Base-by-base conservation (phyloP, 2,113 vertebrate genomes). In the Pygoscelis adeliae region DNA sequence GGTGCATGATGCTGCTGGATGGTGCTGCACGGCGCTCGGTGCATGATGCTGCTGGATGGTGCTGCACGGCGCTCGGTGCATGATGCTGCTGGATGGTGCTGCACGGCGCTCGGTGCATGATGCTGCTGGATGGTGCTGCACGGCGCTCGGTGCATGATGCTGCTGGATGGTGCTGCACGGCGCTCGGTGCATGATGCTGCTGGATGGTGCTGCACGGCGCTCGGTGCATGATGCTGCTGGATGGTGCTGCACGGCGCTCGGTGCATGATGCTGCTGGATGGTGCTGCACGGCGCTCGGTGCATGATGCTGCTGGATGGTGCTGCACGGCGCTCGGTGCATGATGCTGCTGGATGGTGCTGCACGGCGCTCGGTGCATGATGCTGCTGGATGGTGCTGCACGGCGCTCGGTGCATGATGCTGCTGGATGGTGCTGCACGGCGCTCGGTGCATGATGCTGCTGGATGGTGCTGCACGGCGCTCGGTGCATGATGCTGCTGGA, bases 241-340 rank as follows among this genome's bases (percentile, higher is more conserved):
- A 18, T 2, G 7, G 42, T 3, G 15, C 8, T 12, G 42, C 21
- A 6, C 5, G 7, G 3, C 42, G 7, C 42, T 22, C 4, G 19
- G 20, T 10, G 38, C 58, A 61, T 12, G 19, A 11, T 5, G 47
- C 29, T 30, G 26, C 38, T 38, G 38, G 14, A 53, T 16, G 26
- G 58, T 36, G 58, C 34, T 10, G 61, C 61, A 18, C 9, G 9
- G 67, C 67, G 16, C 21, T 12, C 4, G 49, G 49, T 65, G 38
- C 8, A 15, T 9, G 23, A 20, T 4, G 55, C 32, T 25, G 26
- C 44, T 7, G 16, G 23, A 18, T 2, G 7, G 42, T 3, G 15
- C 8, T 12, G 42, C 21, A 6, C 5, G 7, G 3, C 42, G 7
- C 42, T 22, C 4, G 19, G 20, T 10, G 38, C 58, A 61, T 12